These are phyloP conservation scores for Campoplex capitator DNA, from an alignment of 2,888 invertebrate species.

Conservation along the genomic window DNA sequence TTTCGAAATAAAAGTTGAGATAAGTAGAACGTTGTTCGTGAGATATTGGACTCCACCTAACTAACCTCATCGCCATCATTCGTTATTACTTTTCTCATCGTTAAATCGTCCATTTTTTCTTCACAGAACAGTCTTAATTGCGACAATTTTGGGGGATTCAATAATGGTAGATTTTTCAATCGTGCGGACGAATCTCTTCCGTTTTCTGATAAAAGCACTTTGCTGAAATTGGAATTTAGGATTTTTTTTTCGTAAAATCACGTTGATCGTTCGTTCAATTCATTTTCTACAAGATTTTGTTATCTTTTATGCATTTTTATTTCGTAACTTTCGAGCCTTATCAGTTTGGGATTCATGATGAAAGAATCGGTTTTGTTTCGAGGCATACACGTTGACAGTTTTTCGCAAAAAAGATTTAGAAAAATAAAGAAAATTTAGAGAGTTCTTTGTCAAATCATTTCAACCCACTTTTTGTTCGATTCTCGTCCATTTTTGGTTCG, in stretches of 20 bases:
- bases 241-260: neutral
- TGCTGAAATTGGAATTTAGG: neutral
- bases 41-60: slow-evolving; percentile 11
- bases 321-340: neutral
- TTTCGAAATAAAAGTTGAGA: slow-evolving; percentile 35
- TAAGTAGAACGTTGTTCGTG: slow-evolving; percentile 14
- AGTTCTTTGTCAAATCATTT: neutral
- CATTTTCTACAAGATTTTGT: neutral
- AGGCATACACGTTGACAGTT: too few relatives aligned
- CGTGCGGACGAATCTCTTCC: neutral
- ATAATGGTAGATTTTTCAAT: neutral
- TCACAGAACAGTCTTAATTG: neutral
- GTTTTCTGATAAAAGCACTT: neutral
- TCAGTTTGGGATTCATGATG: neutral
- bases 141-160: neutral
- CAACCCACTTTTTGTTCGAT: slow-evolving; percentile 4
- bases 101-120: slow-evolving; percentile 8
- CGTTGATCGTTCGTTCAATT: neutral
- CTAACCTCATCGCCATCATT: neutral
- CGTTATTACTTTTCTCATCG: slow-evolving; percentile 35
- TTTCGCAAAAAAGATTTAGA: neutral
- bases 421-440: neutral
- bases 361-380: neutral
- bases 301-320: too few relatives aligned
- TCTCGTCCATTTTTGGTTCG: neutral